Evolutionary conservation across 1,140 invertebrate species (phyloP), one percentile per base, ranked within the genome.

Genomic region (Agrilus planipennis): DNA sequence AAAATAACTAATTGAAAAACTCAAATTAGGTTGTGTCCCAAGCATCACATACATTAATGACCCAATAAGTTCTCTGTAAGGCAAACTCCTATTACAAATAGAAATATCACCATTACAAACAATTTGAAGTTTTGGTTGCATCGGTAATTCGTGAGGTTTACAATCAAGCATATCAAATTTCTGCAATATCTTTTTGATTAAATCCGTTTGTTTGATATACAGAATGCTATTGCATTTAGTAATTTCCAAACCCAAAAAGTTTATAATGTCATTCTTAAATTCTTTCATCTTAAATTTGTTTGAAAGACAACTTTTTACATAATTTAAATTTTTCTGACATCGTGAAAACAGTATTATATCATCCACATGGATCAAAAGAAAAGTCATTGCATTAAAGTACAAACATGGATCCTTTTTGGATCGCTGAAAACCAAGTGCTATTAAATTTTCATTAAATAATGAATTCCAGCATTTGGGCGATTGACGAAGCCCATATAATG

Each of bases 401-500:
- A 36, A 36, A 36, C 34, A 36, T 7, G 10, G 17, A 36, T 36
- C 34, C 7, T 16, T 19, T 14, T 36, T 9, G 5, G 34, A 36
- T 19, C 19, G 10, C 14, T 9, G 15, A 39, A 28, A 39, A 7
- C 16, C 37, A 15, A 12, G 17, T 7, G 14, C 29, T 5, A 39
- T 4, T 27, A 39, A 29, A 16, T 7, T 12, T 16, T 39, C 15
- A 42, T 58, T 42, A 12, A 60, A 39, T 46, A 50, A 52, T 15
- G 25, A 17, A 41, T 57, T 55, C 57, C 53, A 60, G 16, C 39
- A 30, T 32, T 42, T 40, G 6, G 54, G 41, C 4, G 59, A 51
- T 35, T 63, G 58, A 34, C 64, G 61, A 4, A 65, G 39, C 1
- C 61, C 62, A 51, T 67, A 63, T 12, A 64, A 37, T 9, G 59